Evolutionary conservation across 2,113 vertebrate genomes (phyloP).

Genomic region (Myrmophylax atrothorax): DNA sequence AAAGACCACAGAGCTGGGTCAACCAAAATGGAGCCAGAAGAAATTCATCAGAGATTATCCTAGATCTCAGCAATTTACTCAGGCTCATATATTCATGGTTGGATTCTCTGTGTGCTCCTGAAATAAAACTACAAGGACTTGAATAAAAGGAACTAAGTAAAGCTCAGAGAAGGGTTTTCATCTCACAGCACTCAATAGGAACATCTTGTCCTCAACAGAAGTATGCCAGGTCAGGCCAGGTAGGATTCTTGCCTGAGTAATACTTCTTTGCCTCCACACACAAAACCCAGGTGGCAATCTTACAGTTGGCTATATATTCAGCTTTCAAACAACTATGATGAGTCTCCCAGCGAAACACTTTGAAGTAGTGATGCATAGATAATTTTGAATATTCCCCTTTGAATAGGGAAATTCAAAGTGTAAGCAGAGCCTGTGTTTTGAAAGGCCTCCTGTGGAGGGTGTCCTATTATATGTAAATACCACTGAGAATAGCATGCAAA

Average conservation of each 20-base stretch:
- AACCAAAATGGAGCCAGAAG: not conserved
- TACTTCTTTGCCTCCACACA: not conserved
- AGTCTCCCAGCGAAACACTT: slow-evolving; percentile 20
- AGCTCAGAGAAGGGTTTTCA: not conserved
- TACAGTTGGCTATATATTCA: slow-evolving; percentile 3
- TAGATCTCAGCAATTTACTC: not conserved
- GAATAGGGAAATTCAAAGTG: slow-evolving; percentile 31
- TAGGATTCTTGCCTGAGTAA: not conserved
- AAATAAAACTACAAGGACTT: not conserved
- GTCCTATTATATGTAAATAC: slow-evolving; percentile 43
- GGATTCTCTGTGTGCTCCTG: not conserved
- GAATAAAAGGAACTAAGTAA: not conserved
- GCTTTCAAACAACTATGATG: slow-evolving; percentile 6
- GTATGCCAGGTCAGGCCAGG: not conserved
- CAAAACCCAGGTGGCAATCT: slow-evolving; percentile 6
- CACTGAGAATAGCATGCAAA: slow-evolving; percentile 11
- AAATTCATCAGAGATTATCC: not conserved
- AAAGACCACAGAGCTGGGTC: not conserved
- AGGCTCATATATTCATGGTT: fast-evolving
- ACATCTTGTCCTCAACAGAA: not conserved
- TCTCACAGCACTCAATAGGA: not conserved
- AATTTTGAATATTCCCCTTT: slow-evolving; percentile 28
- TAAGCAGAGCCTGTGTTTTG: slow-evolving; percentile 8
- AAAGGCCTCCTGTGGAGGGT: slow-evolving; percentile 1
- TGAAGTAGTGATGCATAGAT: slow-evolving; percentile 32